Evolutionary conservation across 2,888 invertebrate genomes (phyloP), one percentile per base, ranked within the genome.

Genomic region (Esperia sulphurella): DNA sequence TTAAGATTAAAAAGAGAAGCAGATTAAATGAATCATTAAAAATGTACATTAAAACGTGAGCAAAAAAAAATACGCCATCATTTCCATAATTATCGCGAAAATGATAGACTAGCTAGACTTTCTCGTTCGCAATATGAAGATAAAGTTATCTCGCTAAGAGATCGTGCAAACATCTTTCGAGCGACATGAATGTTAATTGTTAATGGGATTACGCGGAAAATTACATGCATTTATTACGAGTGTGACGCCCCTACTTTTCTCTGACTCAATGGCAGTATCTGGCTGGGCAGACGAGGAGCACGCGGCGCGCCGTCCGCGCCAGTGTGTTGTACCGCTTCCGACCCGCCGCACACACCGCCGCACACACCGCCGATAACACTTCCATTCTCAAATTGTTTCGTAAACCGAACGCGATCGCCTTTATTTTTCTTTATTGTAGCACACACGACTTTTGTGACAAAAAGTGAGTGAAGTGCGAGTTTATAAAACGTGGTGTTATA

Each of bases 211-310:
- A 66, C 75, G 77, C 77, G 78, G 79, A 81, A 82, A 85, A 86
- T 83, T 70, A 74, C 68, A 62, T 61, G 57, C 63, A 62, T 63
- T 68, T 55, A 66, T 61, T 69, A 61, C 33, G 64, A 57, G 56
- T 66, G 76, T 77, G 82, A 75, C 80, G 78, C 78, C 87, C 87
- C 87, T 86, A 80, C 76, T 80, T 77, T 81, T 79, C 80, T 75
- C 76, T 76, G 81, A 75, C 53, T 78, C 76, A 79, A 67, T 71
- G 72, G 68, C 61, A 59, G 61, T 59, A 52, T 46, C 50, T 44
- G 50, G 52, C 50, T 51, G 58, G 59, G 59, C 65, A 58, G 63
- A 57, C 61, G 63, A 53, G 61, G 67, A 63, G 59, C 57, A 55
- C 59, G 58, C 52, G 46, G 42, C 56, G 39, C 57, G 62, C 69